These are phyloP conservation scores for Copidosoma floridanum DNA, from an alignment of 1,140 invertebrate genomes.

Conservation along the genomic window DNA sequence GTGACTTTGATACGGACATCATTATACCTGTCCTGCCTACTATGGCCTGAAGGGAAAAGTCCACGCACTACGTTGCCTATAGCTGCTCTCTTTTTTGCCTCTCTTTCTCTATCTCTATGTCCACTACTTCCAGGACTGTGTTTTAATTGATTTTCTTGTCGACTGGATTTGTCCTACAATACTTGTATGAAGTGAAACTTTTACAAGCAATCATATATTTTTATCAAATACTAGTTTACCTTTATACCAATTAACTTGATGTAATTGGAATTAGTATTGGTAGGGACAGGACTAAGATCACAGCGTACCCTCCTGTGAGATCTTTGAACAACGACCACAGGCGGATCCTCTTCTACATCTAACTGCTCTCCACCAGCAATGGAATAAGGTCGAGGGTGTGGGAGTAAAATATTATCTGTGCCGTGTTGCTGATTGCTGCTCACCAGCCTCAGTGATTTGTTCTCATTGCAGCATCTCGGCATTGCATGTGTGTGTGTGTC, in stretches of 20 bases:
- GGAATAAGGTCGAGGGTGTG: slow-evolving; percentile 41
- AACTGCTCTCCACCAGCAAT: slow-evolving; percentile 48
- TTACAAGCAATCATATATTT: neutral
- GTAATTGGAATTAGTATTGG: slow-evolving; percentile 46
- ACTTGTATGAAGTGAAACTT: neutral
- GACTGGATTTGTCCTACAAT: slow-evolving; percentile 43
- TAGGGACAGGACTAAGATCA: slow-evolving; percentile 53
- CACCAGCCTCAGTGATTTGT: slow-evolving; percentile 54
- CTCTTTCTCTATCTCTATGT: slow-evolving; percentile 47
- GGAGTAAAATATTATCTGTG: slow-evolving; percentile 47
- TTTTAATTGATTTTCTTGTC: slow-evolving; percentile 48
- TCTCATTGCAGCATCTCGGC: slow-evolving; percentile 58
- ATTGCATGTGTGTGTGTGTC: slow-evolving; percentile 49
- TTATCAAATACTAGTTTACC: slow-evolving; percentile 36
- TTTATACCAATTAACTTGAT: slow-evolving; percentile 52
- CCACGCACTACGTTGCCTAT: slow-evolving; percentile 56
- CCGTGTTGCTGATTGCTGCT: slow-evolving; percentile 47
- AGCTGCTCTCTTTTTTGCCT: slow-evolving; percentile 55
- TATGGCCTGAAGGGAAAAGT: slow-evolving; percentile 54
- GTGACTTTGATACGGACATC: slow-evolving; percentile 59
- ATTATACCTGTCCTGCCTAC: slow-evolving; percentile 58
- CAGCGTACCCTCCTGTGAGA: slow-evolving; percentile 53
- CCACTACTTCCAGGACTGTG: slow-evolving; percentile 45
- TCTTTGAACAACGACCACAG: slow-evolving; percentile 49
- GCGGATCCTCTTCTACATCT: slow-evolving; percentile 44